Base-by-base conservation (phyloP, 2,888 invertebrate genomes). In the Hypolimnas misippus region DNA sequence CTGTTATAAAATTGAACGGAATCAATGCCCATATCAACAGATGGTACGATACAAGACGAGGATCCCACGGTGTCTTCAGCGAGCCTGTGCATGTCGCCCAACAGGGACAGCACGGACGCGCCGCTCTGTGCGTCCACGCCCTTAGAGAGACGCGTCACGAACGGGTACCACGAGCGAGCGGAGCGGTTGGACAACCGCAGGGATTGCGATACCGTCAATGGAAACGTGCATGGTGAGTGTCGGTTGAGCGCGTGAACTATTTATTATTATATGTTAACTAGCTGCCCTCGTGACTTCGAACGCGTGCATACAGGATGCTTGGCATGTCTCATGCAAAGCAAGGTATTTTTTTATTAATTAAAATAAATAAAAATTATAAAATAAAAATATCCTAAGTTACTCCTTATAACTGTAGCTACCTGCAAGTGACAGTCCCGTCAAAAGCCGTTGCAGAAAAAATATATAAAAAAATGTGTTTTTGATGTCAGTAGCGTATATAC, bases 31-130 rank as follows among this genome's bases (percentile, higher is more conserved):
- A 10, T 17, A 3, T 10, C 42, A 17, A 72, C 81, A 90, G 90
- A 86, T 68, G 88, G 84, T 1, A 74, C 89, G 0, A 80, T 81
- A 16, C 87, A 86, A 65, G n/a, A n/a, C n/a, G 88, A 87, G 12
- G 89, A 91, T 60, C 79, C 81, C 65, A 89, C 91, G 12, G 77
- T 89, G 6, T 91, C 91, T 0, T 87, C 89, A 0, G 89, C 89
- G 6, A 91, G 91, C 31, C 73, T 89, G 0, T 89, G 89, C 72
- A 82, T 90, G 83, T 91, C 91, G 3, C 89, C 90, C 0, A 67
- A 72, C 73, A 68, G 17, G 40, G 74, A 35, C n/a, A 59, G 46
- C 5, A 49, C 65, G 14, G 66, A 60, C 5, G 61, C 63, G 40
- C 83, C 82, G 2, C 59, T 81, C 3, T 72, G 72, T 33, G 76